Conservation (phyloP, 2,797 vertebrate genomes). For the Perodicticus potto region DNA sequence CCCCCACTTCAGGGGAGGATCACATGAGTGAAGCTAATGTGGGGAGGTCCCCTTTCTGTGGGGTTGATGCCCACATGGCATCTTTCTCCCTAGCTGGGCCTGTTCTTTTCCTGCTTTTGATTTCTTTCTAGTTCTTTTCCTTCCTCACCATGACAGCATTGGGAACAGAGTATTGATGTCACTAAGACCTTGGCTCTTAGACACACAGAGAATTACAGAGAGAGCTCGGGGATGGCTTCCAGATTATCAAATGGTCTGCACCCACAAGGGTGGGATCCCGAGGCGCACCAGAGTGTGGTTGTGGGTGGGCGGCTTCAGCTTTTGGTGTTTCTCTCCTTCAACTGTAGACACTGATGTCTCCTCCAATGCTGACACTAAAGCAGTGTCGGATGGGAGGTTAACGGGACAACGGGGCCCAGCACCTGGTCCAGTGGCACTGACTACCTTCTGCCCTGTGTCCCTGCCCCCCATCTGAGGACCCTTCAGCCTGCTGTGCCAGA, state of each 20-base stretch:
- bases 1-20: not conserved
- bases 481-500: not conserved
- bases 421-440: not conserved
- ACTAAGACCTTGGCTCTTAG: not conserved
- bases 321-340: not conserved
- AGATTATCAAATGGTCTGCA: no score
- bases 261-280: not conserved
- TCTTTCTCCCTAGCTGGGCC: not conserved
- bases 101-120: not conserved
- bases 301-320: not conserved
- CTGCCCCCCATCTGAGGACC: not conserved
- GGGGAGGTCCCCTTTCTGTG: no score
- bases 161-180: not conserved
- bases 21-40: not conserved
- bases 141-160: rapidly evolving
- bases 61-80: not conserved
- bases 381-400: not conserved
- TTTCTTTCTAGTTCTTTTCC: not conserved
- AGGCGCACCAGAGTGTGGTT: not conserved
- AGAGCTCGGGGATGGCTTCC: not conserved
- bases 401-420: not conserved
- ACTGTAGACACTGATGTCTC: not conserved
- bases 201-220: not conserved
- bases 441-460: rapidly evolving
- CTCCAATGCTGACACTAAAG: not conserved